Percentiles rank a stretch among this genome's conserved stretches.
Conservation (phyloP, 1,140 invertebrate species). For the Conopomorpha cramerella region DNA sequence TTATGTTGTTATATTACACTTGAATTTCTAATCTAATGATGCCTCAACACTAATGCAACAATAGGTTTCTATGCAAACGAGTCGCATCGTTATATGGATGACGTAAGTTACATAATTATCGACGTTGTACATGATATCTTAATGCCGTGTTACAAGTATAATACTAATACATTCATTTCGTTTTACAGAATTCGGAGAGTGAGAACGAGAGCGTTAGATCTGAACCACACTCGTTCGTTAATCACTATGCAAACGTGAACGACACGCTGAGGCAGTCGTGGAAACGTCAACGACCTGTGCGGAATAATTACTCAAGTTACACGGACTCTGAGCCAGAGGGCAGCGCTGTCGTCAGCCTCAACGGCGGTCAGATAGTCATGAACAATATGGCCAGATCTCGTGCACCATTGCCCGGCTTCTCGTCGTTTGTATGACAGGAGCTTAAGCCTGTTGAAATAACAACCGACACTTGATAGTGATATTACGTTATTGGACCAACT, state of each 20-base stretch:
- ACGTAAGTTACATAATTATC: no score
- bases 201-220: conserved; percentile 91
- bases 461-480: neutral
- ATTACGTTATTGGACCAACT: neutral
- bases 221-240: conserved; percentile 92
- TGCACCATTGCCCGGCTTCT: conserved; percentile 93
- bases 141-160: no score
- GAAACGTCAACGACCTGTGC: conserved; percentile 88
- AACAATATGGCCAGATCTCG: conserved; percentile 96
- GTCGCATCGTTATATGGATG: no score
- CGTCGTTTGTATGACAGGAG: conserved; percentile 88
- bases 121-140: no score
- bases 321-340: conserved; percentile 92
- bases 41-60: no score
- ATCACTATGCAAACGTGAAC: conserved; percentile 96
- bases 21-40: no score
- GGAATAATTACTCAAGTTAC: conserved; percentile 89
- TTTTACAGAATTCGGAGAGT: conserved; percentile 87
- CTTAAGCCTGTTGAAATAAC: conserved; percentile 26
- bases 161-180: no score
- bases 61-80: no score
- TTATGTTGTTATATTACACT: no score
- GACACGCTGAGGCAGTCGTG: conserved; percentile 92
- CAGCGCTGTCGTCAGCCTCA: conserved; percentile 89
- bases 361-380: conserved; percentile 95